Evolutionary conservation across 1,140 invertebrate genomes (phyloP), one percentile per base, ranked within the genome.

Genomic region (Drosophila prosaltans): DNA sequence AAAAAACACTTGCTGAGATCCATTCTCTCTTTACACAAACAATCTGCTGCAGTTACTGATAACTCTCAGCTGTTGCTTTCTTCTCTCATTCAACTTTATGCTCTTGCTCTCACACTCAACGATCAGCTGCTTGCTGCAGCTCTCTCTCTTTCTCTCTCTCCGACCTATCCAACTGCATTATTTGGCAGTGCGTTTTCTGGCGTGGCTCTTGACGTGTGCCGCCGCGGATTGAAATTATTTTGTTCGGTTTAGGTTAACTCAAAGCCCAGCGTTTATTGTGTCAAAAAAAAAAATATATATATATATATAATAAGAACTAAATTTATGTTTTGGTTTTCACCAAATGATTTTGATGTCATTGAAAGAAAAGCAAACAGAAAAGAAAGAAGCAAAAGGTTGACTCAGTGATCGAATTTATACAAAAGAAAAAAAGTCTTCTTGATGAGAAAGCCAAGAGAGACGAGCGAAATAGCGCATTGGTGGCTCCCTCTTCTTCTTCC

Each of bases 121-220:
- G 45, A 51, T 51, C 45, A 51, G 45, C 45, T 51, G 32, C 32
- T 36, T 24, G 45, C 45, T 48, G 45, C 21, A 51, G 10, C 45
- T 51, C 45, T 51, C 21, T 21, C 4, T 36, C 32, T 30, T 0
- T 30, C 28, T 30, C 6, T 3, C 1, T 36, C 1, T 3, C 45
- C 21, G 45, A 51, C 45, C 21, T 21, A 51, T n/a, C 1, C 2
- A 51, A 51, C 45, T 51, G 45, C 45, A 51, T 26, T 51, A 51
- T 51, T 51, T 51, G 45, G 45, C 45, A 51, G 45, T 51, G 45
- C 45, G 8, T 26, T 51, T 51, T 51, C 45, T 51, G 45, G 3
- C 45, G 24, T 26, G 21, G 21, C 21, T 51, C 3, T 51, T 24
- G 45, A 51, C 45, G 45, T 51, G 21, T 51, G 45, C n/a, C 45